phyloP scores from a whole-genome alignment of 1,140 invertebrate genomes.

The Drosophila fuyamai region DNA sequence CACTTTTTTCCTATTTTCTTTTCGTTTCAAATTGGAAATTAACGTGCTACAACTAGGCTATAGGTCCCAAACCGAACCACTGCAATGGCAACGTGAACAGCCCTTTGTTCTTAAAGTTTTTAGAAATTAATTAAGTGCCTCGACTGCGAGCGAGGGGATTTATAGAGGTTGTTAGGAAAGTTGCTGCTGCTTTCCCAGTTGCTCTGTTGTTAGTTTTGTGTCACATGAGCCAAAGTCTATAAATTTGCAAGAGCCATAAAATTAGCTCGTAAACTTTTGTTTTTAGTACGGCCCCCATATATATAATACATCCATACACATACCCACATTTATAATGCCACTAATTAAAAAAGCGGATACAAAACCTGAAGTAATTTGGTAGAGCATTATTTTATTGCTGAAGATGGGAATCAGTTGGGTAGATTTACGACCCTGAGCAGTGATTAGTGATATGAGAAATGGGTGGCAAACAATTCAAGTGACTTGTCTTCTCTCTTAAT shows the following conservation, averaged over 20 bases:
- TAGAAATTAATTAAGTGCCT: slow-evolving; percentile 80
- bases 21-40: slow-evolving; percentile 76
- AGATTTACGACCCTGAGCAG: slow-evolving; percentile 30
- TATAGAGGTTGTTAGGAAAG: slow-evolving; percentile 74
- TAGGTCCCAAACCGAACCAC: slow-evolving; percentile 41
- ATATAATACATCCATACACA: slow-evolving; percentile 12
- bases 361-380: slow-evolving; percentile 42
- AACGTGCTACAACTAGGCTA: slow-evolving; percentile 72
- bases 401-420: slow-evolving; percentile 31
- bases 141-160: slow-evolving; percentile 50
- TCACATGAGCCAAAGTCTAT: slow-evolving; percentile 66
- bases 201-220: slow-evolving; percentile 41
- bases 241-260: slow-evolving; percentile 67
- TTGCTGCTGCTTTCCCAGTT: slow-evolving; percentile 38
- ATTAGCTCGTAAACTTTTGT: slow-evolving; percentile 63
- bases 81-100: slow-evolving; percentile 31
- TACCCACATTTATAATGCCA: slow-evolving; percentile 54
- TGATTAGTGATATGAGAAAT: slow-evolving; percentile 35
- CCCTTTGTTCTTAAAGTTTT: slow-evolving; percentile 82
- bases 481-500: slow-evolving; percentile 25
- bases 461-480: slow-evolving; percentile 10
- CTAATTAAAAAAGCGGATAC: slow-evolving; percentile 66
- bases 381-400: slow-evolving; percentile 36
- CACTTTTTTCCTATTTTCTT: slow-evolving; percentile 36
- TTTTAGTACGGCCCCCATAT: slow-evolving; percentile 26